Conservation (phyloP, 2,888 invertebrate species). For the Hydraecia micacea region DNA sequence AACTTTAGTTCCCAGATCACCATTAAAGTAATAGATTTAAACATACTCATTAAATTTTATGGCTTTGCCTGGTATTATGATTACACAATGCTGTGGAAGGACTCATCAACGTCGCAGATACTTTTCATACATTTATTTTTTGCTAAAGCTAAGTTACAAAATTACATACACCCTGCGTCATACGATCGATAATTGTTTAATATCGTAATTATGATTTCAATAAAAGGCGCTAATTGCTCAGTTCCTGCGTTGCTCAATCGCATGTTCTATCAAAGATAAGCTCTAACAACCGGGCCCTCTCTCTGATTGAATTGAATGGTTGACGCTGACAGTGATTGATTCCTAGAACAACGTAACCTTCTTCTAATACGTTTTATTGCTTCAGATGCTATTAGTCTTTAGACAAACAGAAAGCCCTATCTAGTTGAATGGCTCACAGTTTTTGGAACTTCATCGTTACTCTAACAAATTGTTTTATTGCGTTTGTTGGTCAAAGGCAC, state of each 20-base stretch:
- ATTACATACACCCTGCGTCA: slow-evolving; percentile 45
- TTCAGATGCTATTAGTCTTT: slow-evolving; percentile 8
- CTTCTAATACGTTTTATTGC: slow-evolving; percentile 37
- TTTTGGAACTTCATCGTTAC: slow-evolving; percentile 6
- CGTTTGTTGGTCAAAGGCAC: background rate
- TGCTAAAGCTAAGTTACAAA: background rate
- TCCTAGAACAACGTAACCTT: slow-evolving; percentile 26
- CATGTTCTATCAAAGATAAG: slow-evolving; percentile 63
- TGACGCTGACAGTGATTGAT: slow-evolving; percentile 58
- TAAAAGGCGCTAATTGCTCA: slow-evolving; percentile 70
- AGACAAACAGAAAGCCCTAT: slow-evolving; percentile 2
- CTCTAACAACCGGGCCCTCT: slow-evolving; percentile 37
- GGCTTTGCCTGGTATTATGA: slow-evolving; percentile 11
- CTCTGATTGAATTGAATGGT: slow-evolving; percentile 51
- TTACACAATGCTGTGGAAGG: slow-evolving; percentile 12
- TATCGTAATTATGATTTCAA: slow-evolving; percentile 61
- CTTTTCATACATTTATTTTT: slow-evolving; percentile 2
- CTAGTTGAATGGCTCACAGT: background rate
- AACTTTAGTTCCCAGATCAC: slow-evolving; percentile 36
- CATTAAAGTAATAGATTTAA: slow-evolving; percentile 32
- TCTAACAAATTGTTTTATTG: background rate
- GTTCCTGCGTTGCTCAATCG: slow-evolving; percentile 71
- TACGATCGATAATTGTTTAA: slow-evolving; percentile 55
- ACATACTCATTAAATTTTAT: slow-evolving; percentile 49
- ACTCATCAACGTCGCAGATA: slow-evolving; percentile 3